A percentile compares a stretch with the other conserved stretches of the same genome.
Evolutionary conservation across 2,888 invertebrate genomes (phyloP).

Genomic region (Dione vanillae): DNA sequence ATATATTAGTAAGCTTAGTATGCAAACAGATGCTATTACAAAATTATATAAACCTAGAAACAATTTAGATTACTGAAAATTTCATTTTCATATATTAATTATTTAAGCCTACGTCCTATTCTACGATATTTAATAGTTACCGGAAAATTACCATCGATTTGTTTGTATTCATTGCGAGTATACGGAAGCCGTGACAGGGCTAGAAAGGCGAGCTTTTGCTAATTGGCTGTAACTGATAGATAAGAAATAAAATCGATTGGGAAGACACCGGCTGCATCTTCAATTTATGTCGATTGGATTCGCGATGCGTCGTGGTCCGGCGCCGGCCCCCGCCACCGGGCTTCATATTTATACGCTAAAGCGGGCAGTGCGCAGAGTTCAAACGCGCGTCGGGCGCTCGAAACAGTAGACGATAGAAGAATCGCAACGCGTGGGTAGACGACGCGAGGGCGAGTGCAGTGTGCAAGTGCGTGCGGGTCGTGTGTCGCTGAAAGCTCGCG

Average conservation of each 20-base stretch:
- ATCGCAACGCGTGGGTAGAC: conserved; percentile 80
- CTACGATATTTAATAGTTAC: neutral
- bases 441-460: conserved; percentile 82
- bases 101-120: neutral
- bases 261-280: conserved; percentile 81
- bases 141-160: conserved; percentile 1
- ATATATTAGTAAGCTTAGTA: neutral
- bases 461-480: conserved; percentile 81
- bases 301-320: conserved; percentile 78
- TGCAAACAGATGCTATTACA: neutral
- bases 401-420: conserved; percentile 80
- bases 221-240: conserved; percentile 79
- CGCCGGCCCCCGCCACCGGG: conserved; percentile 81
- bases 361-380: conserved; percentile 81
- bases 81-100: neutral
- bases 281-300: conserved; percentile 80
- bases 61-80: neutral
- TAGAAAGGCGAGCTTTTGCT: conserved; percentile 71
- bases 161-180: conserved; percentile 61
- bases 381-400: conserved; percentile 82
- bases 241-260: conserved; percentile 81
- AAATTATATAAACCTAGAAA: too few species aligned
- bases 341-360: conserved; percentile 83
- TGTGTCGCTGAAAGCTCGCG: conserved; percentile 82
- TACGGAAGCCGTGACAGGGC: conserved; percentile 66